Evolutionary conservation across 2,113 vertebrate genomes (phyloP).

Genomic region (Pteropus alecto): DNA sequence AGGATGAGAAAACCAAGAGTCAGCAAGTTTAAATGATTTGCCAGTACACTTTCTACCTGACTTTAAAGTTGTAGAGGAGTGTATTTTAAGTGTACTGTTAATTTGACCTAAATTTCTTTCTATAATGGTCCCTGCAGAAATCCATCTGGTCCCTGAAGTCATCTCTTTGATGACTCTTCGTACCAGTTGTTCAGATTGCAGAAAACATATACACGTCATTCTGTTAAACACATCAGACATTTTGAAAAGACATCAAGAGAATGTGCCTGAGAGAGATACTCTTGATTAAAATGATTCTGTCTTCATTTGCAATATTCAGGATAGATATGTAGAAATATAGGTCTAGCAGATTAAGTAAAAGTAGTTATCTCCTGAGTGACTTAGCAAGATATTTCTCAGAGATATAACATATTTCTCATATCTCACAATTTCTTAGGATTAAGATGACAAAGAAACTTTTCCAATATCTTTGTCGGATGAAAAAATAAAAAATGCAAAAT

Average conservation of each 20-base stretch:
- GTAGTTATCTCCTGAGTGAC: not conserved
- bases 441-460: not conserved
- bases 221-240: not conserved
- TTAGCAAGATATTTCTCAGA: slow-evolving; percentile 23
- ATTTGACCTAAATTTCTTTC: not conserved
- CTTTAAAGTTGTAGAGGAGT: not conserved
- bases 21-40: not conserved
- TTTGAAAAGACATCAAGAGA: not conserved
- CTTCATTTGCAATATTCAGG: not conserved
- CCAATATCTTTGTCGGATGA: not conserved
- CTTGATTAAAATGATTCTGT: not conserved
- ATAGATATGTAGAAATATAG: not conserved
- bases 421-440: not conserved
- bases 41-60: not conserved
- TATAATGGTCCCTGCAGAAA: not conserved
- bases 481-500: not conserved
- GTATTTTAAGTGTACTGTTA: not conserved
- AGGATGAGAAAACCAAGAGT: not conserved
- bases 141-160: not conserved
- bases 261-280: not conserved
- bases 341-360: not conserved
- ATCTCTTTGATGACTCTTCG: not conserved
- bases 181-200: not conserved
- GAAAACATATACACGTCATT: not conserved
- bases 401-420: not conserved